Base-by-base conservation (phyloP, 2,888 invertebrate genomes). In the Drosophila barbarae region DNA sequence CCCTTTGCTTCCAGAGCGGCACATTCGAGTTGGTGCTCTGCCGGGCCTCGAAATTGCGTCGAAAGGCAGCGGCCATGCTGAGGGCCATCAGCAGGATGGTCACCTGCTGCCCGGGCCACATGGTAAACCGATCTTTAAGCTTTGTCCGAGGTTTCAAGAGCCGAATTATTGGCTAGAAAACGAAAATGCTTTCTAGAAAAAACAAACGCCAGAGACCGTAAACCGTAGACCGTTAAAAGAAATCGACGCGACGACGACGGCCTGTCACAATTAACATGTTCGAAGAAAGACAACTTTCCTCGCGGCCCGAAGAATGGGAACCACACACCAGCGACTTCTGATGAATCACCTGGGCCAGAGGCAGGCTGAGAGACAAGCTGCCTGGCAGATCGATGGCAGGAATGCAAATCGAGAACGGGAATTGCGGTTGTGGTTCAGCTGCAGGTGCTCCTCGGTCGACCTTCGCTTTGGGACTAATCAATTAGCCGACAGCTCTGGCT, bases 1-100 rank as follows among this genome's bases (percentile, higher is more conserved):
- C 88, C 52, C 88, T 77, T 72, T 88, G 88, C 69, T 88, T 88
- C 88, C 88, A 88, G n/a, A 87, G 72, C 8, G 88, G 88, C 35
- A 88, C 81, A 49, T 86, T 80, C 30, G 74, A 51, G 10, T 57
- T 64, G 44, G 52, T 68, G 76, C 86, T 78, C 72, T 87, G 64
- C 50, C 79, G 84, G 2, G 69, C 80, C 49, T 87, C 85, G 38
- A 87, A 87, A 59, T 87, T 84, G 5, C 86, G 80, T 23, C 78
- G 72, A 13, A 76, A 68, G 8, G 76, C 65, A 21, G 41, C 61
- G 0, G 47, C 60, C n/a, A 67, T 63, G 49, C 73, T n/a, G 4
- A 23, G 8, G n/a, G 35, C 15, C 9, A 34, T 15, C 18, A 60
- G 38, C n/a, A 77, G 65, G 13, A 76, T 44, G 12, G 72, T 41